Conservation (phyloP, 1,140 invertebrate genomes). For the Anthonomus grandis region DNA sequence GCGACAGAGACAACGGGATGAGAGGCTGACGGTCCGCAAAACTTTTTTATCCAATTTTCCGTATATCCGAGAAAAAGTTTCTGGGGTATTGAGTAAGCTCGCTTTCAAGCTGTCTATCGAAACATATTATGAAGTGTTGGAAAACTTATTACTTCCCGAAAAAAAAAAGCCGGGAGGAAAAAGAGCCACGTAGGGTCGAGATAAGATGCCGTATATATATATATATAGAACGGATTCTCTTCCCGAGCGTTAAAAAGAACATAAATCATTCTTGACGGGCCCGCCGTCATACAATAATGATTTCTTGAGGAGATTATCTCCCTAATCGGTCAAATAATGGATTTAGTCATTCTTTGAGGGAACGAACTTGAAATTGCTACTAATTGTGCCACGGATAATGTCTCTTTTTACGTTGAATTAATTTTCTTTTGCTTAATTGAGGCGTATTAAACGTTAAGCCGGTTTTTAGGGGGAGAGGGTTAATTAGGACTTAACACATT, state of each 20-base stretch:
- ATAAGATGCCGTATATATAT: constrained; percentile 24
- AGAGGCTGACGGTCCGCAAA: too few species aligned
- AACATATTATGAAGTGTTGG: constrained; percentile 8
- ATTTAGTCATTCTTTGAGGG: constrained; percentile 20
- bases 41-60: too few species aligned
- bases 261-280: constrained; percentile 27
- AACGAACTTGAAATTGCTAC: constrained; percentile 20
- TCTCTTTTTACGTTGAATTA: not conserved
- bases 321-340: constrained; percentile 29
- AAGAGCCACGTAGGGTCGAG: constrained; percentile 15
- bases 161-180: constrained; percentile 6
- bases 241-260: constrained; percentile 28
- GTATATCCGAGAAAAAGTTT: too few species aligned
- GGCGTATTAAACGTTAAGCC: too few species aligned
- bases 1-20: too few species aligned
- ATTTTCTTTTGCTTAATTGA: too few species aligned
- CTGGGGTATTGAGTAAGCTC: too few species aligned
- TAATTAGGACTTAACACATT: too few species aligned
- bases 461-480: too few species aligned
- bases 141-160: constrained; percentile 8
- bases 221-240: constrained; percentile 25
- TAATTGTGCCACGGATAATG: constrained; percentile 12
- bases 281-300: constrained; percentile 29
- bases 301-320: constrained; percentile 29
- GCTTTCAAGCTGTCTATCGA: constrained; percentile 5